phyloP scores from a whole-genome alignment of 2,888 invertebrate species.

The Eupithecia dodoneata region DNA sequence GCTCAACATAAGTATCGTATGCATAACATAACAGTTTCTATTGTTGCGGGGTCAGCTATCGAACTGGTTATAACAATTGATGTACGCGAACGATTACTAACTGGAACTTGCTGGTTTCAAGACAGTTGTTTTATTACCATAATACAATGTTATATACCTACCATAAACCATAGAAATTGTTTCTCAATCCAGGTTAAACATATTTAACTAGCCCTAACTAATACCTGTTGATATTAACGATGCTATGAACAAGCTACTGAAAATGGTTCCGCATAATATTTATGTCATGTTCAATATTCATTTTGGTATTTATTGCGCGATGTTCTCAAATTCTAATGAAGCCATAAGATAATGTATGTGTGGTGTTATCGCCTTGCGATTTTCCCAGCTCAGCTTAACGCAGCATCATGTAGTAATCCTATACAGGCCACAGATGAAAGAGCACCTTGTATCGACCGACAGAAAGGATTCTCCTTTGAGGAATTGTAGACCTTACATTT shows the following conservation, averaged over 20 bases:
- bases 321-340: conserved; percentile 35
- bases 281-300: conserved; percentile 24
- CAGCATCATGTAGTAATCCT: conserved; percentile 33
- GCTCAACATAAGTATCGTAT: conserved; percentile 48
- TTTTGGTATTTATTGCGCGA: conserved; percentile 27
- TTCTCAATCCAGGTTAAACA: background rate
- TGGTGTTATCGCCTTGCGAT: conserved; percentile 34
- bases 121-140: background rate
- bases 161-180: background rate
- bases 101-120: background rate
- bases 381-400: conserved; percentile 32
- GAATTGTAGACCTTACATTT: background rate
- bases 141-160: background rate
- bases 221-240: background rate
- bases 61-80: conserved; percentile 24
- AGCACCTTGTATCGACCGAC: background rate
- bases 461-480: conserved; percentile 16
- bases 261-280: conserved; percentile 14
- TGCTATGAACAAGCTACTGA: conserved; percentile 2
- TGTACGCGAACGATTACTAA: conserved; percentile 10
- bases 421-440: conserved; percentile 27
- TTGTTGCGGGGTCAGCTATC: conserved; percentile 36
- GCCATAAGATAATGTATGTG: conserved; percentile 30
- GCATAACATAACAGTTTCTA: conserved; percentile 41
- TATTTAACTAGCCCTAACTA: background rate